Evolutionary conservation across 1,140 invertebrate species (phyloP).

Genomic region (Psilanteris sp.): DNA sequence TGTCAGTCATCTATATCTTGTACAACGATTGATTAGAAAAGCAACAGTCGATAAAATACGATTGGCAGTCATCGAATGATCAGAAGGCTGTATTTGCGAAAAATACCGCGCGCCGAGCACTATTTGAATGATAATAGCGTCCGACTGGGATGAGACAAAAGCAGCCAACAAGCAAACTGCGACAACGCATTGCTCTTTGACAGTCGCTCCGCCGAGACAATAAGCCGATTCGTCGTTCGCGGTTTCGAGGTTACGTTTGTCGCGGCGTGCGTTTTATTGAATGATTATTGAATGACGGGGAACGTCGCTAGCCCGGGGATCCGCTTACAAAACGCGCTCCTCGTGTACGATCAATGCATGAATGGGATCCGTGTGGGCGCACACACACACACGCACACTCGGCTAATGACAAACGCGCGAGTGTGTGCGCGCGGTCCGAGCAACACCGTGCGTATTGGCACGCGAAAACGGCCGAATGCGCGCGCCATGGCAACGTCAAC

Average conservation of each 20-base stretch:
- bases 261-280: constrained; percentile 22
- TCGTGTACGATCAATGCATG: constrained; percentile 77
- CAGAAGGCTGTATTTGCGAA: too few species aligned
- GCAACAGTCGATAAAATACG: neutral
- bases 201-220: constrained; percentile 4
- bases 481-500: constrained; percentile 33
- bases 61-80: neutral
- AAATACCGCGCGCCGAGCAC: neutral
- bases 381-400: constrained; percentile 37
- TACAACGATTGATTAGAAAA: constrained; percentile 4
- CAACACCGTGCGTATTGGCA: constrained; percentile 2
- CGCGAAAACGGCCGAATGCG: constrained; percentile 19
- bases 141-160: neutral
- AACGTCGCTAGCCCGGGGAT: constrained; percentile 38
- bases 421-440: constrained; percentile 14
- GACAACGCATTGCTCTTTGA: constrained; percentile 6
- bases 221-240: neutral
- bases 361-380: constrained; percentile 67
- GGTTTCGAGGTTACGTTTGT: constrained; percentile 35
- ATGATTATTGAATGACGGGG: too few species aligned
- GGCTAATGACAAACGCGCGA: constrained; percentile 40
- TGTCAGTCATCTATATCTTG: neutral
- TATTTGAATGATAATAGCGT: too few species aligned
- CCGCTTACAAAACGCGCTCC: constrained; percentile 25
- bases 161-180: neutral